Evolutionary conservation across 1,140 invertebrate genomes (phyloP), one percentile per base, ranked within the genome.

Genomic region (Aphis gossypii): DNA sequence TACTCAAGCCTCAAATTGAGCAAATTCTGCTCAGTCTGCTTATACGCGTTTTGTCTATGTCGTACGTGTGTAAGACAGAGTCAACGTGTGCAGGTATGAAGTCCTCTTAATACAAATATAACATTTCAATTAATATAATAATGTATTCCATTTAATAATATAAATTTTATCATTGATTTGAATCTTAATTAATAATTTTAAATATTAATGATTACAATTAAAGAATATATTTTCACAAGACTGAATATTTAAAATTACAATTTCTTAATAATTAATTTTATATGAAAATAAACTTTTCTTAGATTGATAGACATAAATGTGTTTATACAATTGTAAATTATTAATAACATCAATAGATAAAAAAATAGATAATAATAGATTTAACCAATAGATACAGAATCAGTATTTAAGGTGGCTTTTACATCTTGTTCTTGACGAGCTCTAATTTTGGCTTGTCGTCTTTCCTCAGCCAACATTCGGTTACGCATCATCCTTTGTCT

Each of bases 401-500:
- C 41, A 41, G 89, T 11, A 90, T 44, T 90, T 8, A 18, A 20
- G 0, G 54, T 60, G 18, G 25, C 38, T 60, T 90, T 90, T 25
- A 90, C 25, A 82, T 93, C 83, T 91, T 94, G 76, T 51, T 94
- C 94, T 83, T 54, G 89, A 89, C 89, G 84, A 38, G 86, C 93
- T 91, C 84, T 94, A 18, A 94, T 83, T 82, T 94, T 94, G 41
- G 94, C 94, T 88, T 94, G 83, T 54, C 94, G 38, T 48, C 94
- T 94, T 94, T 95, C 94, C 60, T 94, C 94, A 44, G 94, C 94
- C 20, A 94, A 90, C 38, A 94, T 94, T 48, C 94, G 94, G 90
- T 95, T 95, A 38, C 48, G 93, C 86, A 94, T 83, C 94, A 95
- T 95, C 82, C 94, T 94, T 30, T 94, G 94, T 91, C 94, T 94